These are phyloP conservation scores for Gerris lacustris DNA, from an alignment of 2,888 invertebrate species.

Conservation along the genomic window DNA sequence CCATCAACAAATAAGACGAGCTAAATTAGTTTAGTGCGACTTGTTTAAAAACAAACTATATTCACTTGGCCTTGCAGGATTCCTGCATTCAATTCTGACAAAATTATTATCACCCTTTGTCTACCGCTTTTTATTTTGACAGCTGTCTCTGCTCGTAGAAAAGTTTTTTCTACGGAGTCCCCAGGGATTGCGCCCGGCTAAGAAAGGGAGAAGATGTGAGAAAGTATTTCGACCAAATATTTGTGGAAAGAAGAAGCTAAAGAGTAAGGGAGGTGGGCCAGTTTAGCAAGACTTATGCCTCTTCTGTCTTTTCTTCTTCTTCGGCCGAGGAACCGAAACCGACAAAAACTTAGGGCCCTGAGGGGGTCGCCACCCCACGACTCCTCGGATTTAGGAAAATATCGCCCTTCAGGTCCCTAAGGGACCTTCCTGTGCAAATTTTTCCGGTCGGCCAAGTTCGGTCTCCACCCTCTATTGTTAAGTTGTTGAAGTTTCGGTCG, in stretches of 20 bases:
- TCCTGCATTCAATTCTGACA: too few relatives aligned
- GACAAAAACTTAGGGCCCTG: background rate
- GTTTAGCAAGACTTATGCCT: constrained; percentile 1
- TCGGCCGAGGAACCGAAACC: background rate
- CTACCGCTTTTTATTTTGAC: background rate
- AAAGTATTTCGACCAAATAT: constrained; percentile 1
- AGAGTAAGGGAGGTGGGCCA: background rate
- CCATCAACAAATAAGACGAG: too few relatives aligned
- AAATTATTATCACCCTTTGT: background rate
- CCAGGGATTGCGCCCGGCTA: background rate
- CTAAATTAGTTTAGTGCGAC: too few relatives aligned
- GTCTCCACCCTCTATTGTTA: background rate
- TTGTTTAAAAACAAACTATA: too few relatives aligned
- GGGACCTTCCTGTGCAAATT: background rate
- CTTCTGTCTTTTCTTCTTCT: background rate
- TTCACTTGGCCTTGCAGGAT: too few relatives aligned
- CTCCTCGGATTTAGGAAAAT: background rate
- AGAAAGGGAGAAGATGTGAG: background rate
- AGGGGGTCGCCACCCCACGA: background rate
- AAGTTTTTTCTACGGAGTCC: background rate
- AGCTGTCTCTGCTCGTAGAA: background rate
- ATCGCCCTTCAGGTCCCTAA: background rate
- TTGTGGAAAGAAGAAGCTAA: background rate
- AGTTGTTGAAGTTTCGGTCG: background rate
- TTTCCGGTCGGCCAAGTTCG: background rate